Evolutionary conservation across 2,888 invertebrate species (phyloP).

Genomic region (Fabriciana adippe): DNA sequence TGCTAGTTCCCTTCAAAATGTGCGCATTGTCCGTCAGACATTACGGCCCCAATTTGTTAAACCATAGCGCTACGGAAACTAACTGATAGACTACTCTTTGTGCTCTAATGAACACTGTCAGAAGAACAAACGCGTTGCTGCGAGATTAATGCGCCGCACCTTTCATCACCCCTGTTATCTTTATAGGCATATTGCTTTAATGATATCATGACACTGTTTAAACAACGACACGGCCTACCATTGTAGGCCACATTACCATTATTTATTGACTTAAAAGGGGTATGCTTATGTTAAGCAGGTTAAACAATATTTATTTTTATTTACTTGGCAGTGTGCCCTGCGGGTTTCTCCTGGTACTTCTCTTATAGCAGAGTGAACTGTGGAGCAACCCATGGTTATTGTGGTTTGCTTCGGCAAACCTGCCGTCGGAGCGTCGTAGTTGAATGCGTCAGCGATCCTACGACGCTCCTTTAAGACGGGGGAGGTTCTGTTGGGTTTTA

Average conservation of each 20-base stretch:
- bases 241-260: neutral
- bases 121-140: slow-evolving; percentile 64
- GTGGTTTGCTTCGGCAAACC: no score
- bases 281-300: no score
- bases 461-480: no score
- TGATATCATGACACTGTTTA: slow-evolving; percentile 53
- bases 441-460: no score
- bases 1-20: slow-evolving; percentile 20
- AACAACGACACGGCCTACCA: slow-evolving; percentile 12
- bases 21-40: slow-evolving; percentile 57
- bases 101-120: slow-evolving; percentile 75
- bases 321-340: no score
- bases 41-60: slow-evolving; percentile 70
- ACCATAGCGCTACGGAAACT: slow-evolving; percentile 65
- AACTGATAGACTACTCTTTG: slow-evolving; percentile 73
- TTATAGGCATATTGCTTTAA: slow-evolving; percentile 65
- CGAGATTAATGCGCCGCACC: slow-evolving; percentile 68
- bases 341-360: no score
- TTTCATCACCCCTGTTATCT: slow-evolving; percentile 66
- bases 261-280: neutral
- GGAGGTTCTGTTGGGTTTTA: no score
- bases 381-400: no score
- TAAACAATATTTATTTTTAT: no score
- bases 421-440: no score
- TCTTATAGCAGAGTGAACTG: no score